Evolutionary conservation across 2,797 vertebrate species (phyloP), one percentile per base, ranked within the genome.

Genomic region (Sarcoramphus papa): DNA sequence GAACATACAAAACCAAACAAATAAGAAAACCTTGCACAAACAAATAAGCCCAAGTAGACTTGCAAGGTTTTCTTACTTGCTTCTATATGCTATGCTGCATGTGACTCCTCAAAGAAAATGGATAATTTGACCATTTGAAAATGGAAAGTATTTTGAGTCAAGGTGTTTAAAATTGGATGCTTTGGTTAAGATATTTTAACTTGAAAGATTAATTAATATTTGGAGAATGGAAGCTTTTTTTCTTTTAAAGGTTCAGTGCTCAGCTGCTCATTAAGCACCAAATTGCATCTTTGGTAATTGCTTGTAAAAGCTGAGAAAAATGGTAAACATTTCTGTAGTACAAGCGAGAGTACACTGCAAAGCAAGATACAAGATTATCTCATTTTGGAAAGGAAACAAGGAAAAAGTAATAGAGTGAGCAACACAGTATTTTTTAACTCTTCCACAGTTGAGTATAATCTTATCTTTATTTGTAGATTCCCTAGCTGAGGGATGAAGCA

Each of bases 251-350:
- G 87, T 95, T 96, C 77, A 85, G 70, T 1, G 48, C 88, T 91
- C 60, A 85, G 63, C 60, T 94, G 53, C 70, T 97, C 90, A 93
- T 94, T 95, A 94, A 78, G 81, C 78, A 85, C 84, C 95, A 95
- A 95, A 96, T 85, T 92, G 56, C 83, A 90, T 93, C 90, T 82
- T 91, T 27, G 20, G 67, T 92, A 95, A 95, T 95, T 93, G 53
- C 86, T 85, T 89, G 84, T 87, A 95, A 95, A 96, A 93, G 80
- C 88, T 87, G 63, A 90, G 75, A 50, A 76, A 95, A 93, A 79
- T 7, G 7, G 90, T 81, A 85, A 96, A 90, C 19, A 63, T 85
- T 64, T 83, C 63, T 80, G 60, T 82, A 85, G 56, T 54, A 94
- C 47, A 85, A 94, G 96, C 47, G 86, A 73, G 57, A 79, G 14